phyloP scores from a whole-genome alignment of 2,888 invertebrate genomes.

The Tenthredo notha region DNA sequence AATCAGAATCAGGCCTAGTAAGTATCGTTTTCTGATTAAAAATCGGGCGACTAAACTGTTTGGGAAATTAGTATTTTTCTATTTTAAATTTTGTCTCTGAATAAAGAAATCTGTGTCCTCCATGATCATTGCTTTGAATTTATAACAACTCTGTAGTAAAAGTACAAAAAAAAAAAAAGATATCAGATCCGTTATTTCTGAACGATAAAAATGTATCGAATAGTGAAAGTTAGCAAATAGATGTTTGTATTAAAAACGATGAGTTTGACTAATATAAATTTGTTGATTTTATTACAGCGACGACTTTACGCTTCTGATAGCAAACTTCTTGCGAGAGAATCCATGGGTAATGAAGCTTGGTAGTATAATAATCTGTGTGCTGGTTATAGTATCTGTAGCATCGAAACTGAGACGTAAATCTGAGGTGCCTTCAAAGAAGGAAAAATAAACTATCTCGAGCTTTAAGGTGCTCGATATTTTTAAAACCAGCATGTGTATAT shows the following conservation, averaged over 20 bases:
- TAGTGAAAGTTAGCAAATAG: background rate
- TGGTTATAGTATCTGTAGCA: conserved; percentile 76
- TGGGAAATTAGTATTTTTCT: background rate
- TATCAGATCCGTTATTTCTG: background rate
- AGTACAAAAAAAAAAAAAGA: background rate
- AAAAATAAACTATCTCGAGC: conserved; percentile 65
- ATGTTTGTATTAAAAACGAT: too few relatives aligned
- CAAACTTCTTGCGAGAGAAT: conserved; percentile 81
- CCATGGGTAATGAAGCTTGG: conserved; percentile 81
- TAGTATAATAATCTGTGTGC: conserved; percentile 78
- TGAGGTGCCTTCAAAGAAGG: conserved; percentile 71
- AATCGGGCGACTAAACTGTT: too few relatives aligned
- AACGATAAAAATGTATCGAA: background rate
- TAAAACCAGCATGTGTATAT: conserved; percentile 17
- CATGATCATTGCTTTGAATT: background rate
- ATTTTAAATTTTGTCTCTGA: background rate
- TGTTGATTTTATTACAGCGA: conserved; percentile 79
- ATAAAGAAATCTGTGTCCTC: background rate
- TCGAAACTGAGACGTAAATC: conserved; percentile 71
- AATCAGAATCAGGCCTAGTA: too few relatives aligned
- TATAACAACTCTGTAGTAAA: background rate
- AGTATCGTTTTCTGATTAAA: too few relatives aligned
- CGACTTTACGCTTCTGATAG: conserved; percentile 81
- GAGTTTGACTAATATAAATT: too few relatives aligned
- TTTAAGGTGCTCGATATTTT: background rate